Percentiles rank a stretch among this genome's conserved stretches.
phyloP scores from a whole-genome alignment of 1,140 invertebrate genomes.

The Zaprionus inermis region DNA sequence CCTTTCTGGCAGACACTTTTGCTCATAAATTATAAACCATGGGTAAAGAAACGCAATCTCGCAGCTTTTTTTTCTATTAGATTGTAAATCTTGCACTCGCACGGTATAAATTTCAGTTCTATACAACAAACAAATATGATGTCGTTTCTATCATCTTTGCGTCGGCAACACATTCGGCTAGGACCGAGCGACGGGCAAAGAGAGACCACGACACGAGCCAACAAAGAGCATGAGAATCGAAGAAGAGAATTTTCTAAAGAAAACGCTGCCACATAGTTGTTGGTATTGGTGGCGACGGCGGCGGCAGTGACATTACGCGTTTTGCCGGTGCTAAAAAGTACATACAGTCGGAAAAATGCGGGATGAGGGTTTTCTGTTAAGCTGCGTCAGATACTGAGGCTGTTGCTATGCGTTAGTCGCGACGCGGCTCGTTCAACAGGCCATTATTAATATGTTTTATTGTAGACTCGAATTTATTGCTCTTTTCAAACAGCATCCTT shows the following conservation, averaged over 20 bases:
- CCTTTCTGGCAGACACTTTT: background rate
- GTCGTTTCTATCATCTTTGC: slow-evolving; percentile 7
- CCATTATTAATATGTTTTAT: slow-evolving; percentile 68
- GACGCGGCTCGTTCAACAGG: slow-evolving; percentile 68
- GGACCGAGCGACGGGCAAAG: background rate
- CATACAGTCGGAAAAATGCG: background rate
- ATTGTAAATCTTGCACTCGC: background rate
- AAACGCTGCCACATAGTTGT: background rate
- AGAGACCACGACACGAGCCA: background rate
- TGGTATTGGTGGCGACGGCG: background rate
- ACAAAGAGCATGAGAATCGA: background rate
- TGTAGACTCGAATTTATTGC: slow-evolving; percentile 56
- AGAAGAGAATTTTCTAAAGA: background rate
- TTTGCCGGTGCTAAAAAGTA: slow-evolving; percentile 58
- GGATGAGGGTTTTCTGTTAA: background rate
- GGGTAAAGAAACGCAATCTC: slow-evolving; percentile 5
- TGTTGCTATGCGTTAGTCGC: slow-evolving; percentile 51
- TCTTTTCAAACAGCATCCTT: background rate
- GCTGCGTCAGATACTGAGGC: slow-evolving; percentile 20
- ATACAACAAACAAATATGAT: slow-evolving; percentile 1
- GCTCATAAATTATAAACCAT: background rate
- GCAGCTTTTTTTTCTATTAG: background rate
- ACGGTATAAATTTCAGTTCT: background rate
- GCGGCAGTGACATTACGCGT: slow-evolving; percentile 21
- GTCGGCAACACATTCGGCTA: slow-evolving; percentile 1